Conservation (phyloP, 2,113 vertebrate genomes). For the Aspiorhynchus laticeps region DNA sequence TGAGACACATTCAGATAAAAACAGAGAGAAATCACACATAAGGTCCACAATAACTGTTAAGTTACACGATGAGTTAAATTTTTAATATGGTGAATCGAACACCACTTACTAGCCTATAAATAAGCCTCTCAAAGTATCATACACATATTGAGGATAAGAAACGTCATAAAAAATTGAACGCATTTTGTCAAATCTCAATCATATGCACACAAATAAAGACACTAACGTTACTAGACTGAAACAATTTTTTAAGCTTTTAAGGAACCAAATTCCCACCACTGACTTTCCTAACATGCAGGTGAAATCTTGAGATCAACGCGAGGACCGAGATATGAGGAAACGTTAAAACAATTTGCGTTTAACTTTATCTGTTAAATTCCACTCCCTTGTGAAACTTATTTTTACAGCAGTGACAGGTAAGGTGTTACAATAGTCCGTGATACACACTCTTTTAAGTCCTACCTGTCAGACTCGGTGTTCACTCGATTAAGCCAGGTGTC, state of each 20-base stretch:
- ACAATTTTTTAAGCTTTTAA: background rate
- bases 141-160: too few relatives aligned
- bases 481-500: constrained; percentile 18
- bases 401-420: background rate
- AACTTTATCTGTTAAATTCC: background rate
- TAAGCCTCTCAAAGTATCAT: background rate
- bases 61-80: background rate
- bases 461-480: constrained; percentile 39
- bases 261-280: constrained; percentile 37
- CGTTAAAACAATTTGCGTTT: background rate
- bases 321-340: background rate
- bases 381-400: background rate
- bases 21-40: background rate
- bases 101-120: background rate
- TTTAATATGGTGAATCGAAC: background rate
- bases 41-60: background rate
- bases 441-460: constrained; percentile 15
- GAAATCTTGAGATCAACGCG: background rate
- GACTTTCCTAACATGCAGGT: constrained; percentile 8
- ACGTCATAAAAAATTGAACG: background rate
- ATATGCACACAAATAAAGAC: background rate
- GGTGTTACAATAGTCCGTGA: background rate
- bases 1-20: background rate
- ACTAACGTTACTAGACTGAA: background rate
- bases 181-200: background rate